These are phyloP conservation scores for Setophaga coronata DNA, from an alignment of 2,113 vertebrate species.

Conservation along the genomic window DNA sequence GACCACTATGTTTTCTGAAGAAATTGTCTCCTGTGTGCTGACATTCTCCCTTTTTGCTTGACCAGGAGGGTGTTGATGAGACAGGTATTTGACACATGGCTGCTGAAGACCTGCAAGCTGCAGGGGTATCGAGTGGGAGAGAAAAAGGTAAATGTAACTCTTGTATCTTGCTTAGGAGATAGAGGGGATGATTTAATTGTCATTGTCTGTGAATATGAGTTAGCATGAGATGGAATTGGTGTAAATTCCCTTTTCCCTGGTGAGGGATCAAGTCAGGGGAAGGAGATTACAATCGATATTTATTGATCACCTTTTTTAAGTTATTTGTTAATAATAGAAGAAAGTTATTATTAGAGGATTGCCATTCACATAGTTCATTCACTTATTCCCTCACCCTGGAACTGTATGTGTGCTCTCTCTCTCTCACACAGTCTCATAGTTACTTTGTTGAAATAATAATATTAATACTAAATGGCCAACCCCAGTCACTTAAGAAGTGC, in stretches of 20 bases:
- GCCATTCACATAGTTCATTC: neutral
- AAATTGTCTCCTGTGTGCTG: neutral
- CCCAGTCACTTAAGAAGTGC: neutral
- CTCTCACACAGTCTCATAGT: neutral
- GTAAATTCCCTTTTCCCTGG: neutral
- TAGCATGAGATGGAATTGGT: neutral
- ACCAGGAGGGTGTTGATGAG: conserved; percentile 65
- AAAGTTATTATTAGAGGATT: neutral
- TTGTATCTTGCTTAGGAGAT: neutral
- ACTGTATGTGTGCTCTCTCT: neutral
- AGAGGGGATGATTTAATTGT: neutral
- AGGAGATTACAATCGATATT: neutral
- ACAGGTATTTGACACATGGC: conserved; percentile 82
- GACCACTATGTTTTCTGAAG: neutral
- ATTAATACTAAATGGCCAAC: neutral
- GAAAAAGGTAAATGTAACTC: conserved; percentile 72
- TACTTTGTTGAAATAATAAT: neutral
- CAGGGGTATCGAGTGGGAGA: conserved; percentile 76
- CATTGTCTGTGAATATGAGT: neutral
- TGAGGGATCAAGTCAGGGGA: neutral
- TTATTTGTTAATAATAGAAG: neutral
- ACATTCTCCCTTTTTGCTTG: neutral
- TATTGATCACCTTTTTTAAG: neutral
- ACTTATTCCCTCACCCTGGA: neutral
- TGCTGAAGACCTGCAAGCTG: conserved; percentile 56